phyloP scores from a whole-genome alignment of 2,888 invertebrate genomes.

The Pristionchus exspectatus region DNA sequence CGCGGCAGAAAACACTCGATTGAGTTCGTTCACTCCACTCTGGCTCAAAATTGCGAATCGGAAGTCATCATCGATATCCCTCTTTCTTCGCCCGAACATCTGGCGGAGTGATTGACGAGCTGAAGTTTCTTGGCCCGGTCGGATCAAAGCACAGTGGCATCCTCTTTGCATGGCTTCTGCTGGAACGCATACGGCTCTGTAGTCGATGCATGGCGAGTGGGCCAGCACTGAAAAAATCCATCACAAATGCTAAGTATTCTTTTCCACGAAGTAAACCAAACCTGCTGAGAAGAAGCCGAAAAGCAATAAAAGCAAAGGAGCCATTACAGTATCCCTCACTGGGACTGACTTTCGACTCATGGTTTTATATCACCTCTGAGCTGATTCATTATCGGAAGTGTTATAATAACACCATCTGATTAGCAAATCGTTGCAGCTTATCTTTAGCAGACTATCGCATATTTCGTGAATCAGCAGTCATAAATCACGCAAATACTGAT shows the following conservation, averaged over 20 bases:
- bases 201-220: constrained; percentile 48
- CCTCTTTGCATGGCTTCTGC: constrained; percentile 42
- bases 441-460: no score
- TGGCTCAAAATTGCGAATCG: constrained; percentile 39
- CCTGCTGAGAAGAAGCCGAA: no score
- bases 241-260: background rate
- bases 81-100: constrained; percentile 48
- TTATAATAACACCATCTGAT: no score
- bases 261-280: no score
- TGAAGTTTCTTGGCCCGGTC: constrained; percentile 47
- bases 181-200: constrained; percentile 51
- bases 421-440: no score
- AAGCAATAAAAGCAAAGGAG: no score
- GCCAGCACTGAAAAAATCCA: background rate
- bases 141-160: constrained; percentile 54
- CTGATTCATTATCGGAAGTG: no score
- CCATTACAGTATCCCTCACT: no score
- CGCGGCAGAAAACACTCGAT: constrained; percentile 22
- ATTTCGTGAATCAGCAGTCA: no score
- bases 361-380: no score
- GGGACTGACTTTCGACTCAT: no score
- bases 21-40: constrained; percentile 52
- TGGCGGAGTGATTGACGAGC: constrained; percentile 24
- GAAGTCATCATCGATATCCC: constrained; percentile 28
- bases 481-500: no score